Base-by-base conservation (phyloP, 1,140 invertebrate species). In the Prorops nasuta region DNA sequence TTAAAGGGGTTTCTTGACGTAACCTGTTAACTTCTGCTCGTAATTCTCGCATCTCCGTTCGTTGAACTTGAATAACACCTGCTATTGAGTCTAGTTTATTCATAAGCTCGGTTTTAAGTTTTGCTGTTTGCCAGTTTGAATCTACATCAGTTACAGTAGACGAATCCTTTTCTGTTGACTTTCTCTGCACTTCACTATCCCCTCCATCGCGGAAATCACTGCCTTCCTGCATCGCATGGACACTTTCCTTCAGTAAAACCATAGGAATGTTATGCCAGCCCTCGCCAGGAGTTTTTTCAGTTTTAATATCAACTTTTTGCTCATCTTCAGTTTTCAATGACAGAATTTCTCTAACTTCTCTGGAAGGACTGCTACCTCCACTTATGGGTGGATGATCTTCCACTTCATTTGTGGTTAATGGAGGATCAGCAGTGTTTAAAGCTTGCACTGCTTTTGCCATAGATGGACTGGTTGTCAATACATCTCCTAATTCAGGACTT, bases 281-380 rank as follows among this genome's bases (percentile, higher is more conserved):
- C 21, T 75, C 71, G 14, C 62, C 55, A 1, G 20, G 43, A 4
- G 53, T 52, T n/a, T n/a, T n/a, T 12, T 51, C 31, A 14, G 50
- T 36, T 6, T 61, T 55, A 3, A 48, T 19, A 42, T 69, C 54
- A 7, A 51, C 52, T 17, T 72, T 65, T 38, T 66, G 65, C 31
- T 76, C 76, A 34, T 76, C 68, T 10, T 67, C 52, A 51, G 83
- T 82, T 28, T 79, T 80, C 17, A 84, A 75, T 10, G 85, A 85
- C 46, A 90, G 67, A 39, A 90, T 90, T 71, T 90, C 86, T 64
- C 88, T 81, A 1, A 94, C 91, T 76, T 94, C 91, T 48, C 90
- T 80, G 56, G 91, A 92, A 6, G 92, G 91, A 68, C 89, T 91
- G 31, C 89, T 90, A 19, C 88, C 87, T 6, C 86, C 86, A 45